These are phyloP conservation scores for Enteromius trimaculatus DNA, from an alignment of 2,797 vertebrate genomes.

Conservation along the genomic window DNA sequence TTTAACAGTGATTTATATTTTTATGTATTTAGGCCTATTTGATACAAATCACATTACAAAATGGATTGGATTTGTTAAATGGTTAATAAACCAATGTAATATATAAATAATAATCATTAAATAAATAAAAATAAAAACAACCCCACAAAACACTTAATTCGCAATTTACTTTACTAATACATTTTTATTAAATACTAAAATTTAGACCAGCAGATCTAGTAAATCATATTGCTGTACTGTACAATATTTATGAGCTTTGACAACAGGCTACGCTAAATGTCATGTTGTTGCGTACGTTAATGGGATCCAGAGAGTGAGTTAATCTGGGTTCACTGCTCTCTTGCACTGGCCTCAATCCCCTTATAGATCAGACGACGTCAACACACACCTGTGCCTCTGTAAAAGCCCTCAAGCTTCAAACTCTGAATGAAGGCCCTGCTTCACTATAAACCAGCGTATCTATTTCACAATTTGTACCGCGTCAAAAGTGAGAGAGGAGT, in stretches of 20 bases:
- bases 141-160: not conserved
- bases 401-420: not conserved
- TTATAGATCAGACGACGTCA: slow-evolving; percentile 50
- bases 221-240: not conserved
- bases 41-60: not conserved
- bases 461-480: not conserved
- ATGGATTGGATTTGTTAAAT: not conserved
- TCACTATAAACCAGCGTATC: not conserved
- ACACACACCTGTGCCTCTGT: slow-evolving; percentile 34
- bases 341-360: slow-evolving; percentile 70
- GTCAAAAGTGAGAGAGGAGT: not conserved
- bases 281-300: slow-evolving; percentile 37
- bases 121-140: not conserved
- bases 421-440: not conserved
- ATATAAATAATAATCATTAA: not conserved
- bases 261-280: slow-evolving; percentile 19
- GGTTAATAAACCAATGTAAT: not conserved
- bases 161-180: not conserved
- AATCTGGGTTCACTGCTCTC: slow-evolving; percentile 70
- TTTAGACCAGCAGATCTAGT: not conserved
- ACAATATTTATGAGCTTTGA: not conserved
- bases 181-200: not conserved
- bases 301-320: slow-evolving; percentile 55
- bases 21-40: not conserved
- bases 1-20: not conserved